These are phyloP conservation scores for Agrilus planipennis DNA, from an alignment of 1,140 invertebrate genomes.

Conservation along the genomic window DNA sequence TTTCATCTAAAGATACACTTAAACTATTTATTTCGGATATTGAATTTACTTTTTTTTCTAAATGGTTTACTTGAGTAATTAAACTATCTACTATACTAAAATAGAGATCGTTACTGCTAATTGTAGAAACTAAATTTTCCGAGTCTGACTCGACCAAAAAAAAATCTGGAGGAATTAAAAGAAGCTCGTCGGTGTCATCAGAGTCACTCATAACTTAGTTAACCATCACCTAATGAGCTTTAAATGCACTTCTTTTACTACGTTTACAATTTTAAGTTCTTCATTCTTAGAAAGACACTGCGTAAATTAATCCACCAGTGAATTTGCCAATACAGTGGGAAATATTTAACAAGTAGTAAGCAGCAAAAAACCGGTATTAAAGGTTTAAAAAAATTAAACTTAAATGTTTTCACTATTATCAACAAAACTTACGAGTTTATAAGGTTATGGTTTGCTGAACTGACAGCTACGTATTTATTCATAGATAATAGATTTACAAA, in stretches of 20 bases:
- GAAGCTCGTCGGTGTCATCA: conserved; percentile 67
- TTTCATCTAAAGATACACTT: conserved; percentile 15
- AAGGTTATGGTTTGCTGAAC: no score
- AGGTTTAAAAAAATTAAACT: no score
- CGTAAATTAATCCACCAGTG: no score
- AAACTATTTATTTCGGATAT: conserved; percentile 28
- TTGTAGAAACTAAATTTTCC: conserved; percentile 32
- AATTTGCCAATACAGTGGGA: no score
- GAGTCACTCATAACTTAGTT: conserved; percentile 65
- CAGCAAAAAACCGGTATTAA: no score
- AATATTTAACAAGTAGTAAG: no score
- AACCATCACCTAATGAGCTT: conserved; percentile 46
- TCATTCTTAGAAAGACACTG: no score
- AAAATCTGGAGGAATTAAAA: conserved; percentile 64
- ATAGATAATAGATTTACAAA: no score
- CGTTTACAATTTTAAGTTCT: no score
- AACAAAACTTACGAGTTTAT: no score
- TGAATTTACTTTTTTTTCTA: conserved; percentile 43
- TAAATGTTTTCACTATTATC: no score
- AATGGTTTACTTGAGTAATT: conserved; percentile 45
- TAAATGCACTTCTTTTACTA: background rate
- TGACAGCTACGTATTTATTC: no score
- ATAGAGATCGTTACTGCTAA: conserved; percentile 19
- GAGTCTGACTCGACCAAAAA: conserved; percentile 46
- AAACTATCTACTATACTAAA: conserved; percentile 45